A percentile compares a stretch with the other conserved stretches of the same genome.
Conservation (phyloP, 2,888 invertebrate species). For the Acanthopleura granulata region DNA sequence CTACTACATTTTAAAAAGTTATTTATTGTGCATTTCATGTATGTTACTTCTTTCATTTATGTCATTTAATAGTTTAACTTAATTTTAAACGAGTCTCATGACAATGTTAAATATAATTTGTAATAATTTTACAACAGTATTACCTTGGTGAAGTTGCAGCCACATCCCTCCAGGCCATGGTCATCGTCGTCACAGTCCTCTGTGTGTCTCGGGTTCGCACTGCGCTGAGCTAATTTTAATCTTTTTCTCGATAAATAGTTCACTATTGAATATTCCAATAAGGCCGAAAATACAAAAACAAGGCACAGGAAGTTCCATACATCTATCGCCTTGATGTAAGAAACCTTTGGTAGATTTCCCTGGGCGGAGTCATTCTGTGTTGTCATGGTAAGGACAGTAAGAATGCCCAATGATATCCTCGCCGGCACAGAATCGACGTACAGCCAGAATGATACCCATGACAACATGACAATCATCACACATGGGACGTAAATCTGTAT, state of each 20-base stretch:
- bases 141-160: background rate
- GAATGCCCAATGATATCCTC: constrained; percentile 30
- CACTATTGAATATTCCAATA: constrained; percentile 8
- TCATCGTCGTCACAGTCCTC: background rate
- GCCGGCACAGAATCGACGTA: constrained; percentile 38
- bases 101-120: no score
- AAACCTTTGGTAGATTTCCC: constrained; percentile 6
- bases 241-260: constrained; percentile 9
- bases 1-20: no score
- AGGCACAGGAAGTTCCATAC: constrained; percentile 13
- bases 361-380: constrained; percentile 30
- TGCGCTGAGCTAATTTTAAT: background rate
- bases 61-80: no score
- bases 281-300: constrained; percentile 1
- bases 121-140: background rate
- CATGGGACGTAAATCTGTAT: constrained; percentile 41
- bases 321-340: constrained; percentile 12
- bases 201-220: background rate
- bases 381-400: constrained; percentile 39
- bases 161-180: background rate
- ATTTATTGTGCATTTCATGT: no score
- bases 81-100: no score
- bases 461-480: constrained; percentile 38
- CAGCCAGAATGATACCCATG: constrained; percentile 40
- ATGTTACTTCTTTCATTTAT: no score